phyloP scores from a whole-genome alignment of 2,113 vertebrate genomes.

The Vireo altiloquus region DNA sequence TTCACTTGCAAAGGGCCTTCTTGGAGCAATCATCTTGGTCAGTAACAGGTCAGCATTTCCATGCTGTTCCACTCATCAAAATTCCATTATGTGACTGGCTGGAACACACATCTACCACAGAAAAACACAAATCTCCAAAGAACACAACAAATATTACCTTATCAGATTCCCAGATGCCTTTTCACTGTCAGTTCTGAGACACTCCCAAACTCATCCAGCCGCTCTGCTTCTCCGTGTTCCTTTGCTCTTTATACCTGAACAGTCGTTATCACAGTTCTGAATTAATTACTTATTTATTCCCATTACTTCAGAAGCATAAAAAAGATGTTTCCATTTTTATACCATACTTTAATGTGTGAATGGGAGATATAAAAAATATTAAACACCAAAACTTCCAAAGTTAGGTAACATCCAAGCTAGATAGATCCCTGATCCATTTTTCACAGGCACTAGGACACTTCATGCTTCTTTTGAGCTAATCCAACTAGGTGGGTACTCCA shows the following conservation, averaged over 20 bases:
- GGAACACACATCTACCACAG: not conserved
- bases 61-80: not conserved
- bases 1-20: not conserved
- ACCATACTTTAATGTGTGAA: not conserved
- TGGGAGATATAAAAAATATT: not conserved
- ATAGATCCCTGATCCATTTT: not conserved
- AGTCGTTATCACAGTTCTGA: not conserved
- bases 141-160: not conserved
- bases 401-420: not conserved
- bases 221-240: not conserved
- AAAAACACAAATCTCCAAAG: not conserved
- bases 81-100: not conserved
- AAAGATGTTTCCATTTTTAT: not conserved
- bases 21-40: not conserved
- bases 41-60: not conserved
- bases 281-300: not conserved
- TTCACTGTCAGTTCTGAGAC: not conserved
- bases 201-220: not conserved
- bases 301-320: not conserved
- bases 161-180: not conserved
- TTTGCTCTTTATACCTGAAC: not conserved
- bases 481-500: not conserved
- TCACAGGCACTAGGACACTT: not conserved
- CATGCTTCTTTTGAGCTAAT: not conserved
- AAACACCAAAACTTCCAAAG: not conserved